Conservation (phyloP, 2,113 vertebrate genomes). For the Capricornis sumatraensis region DNA sequence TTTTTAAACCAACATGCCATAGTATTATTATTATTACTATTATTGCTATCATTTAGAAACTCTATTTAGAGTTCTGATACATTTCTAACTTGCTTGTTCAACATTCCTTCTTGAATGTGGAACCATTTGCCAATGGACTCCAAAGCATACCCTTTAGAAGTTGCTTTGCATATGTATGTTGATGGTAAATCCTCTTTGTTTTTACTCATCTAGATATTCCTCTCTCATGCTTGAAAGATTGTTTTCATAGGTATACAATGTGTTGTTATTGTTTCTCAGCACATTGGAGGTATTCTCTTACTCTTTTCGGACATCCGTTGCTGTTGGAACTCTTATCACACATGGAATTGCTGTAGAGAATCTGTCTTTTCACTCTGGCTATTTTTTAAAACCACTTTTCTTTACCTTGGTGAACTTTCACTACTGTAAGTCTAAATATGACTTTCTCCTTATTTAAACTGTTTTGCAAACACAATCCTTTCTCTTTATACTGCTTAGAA, state of each 20-base stretch:
- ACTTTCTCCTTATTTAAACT: background rate
- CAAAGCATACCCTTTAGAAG: background rate
- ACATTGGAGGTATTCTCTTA: background rate
- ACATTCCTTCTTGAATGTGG: background rate
- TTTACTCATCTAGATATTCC: background rate
- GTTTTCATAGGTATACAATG: background rate
- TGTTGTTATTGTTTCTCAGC: background rate
- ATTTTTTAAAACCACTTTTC: background rate
- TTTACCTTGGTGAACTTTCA: background rate
- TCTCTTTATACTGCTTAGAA: background rate
- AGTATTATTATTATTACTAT: background rate
- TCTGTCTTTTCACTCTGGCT: background rate
- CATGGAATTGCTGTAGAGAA: background rate
- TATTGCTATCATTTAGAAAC: background rate
- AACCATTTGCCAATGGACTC: background rate
- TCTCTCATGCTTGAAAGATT: background rate
- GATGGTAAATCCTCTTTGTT: background rate
- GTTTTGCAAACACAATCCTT: background rate
- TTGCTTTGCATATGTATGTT: background rate
- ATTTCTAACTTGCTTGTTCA: background rate
- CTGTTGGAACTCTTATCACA: background rate
- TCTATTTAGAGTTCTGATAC: background rate
- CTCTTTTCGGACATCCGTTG: background rate
- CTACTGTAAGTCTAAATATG: background rate
- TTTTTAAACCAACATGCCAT: background rate